These are phyloP conservation scores for Cyanoramphus novaezelandiae DNA, from an alignment of 2,113 vertebrate species.

Conservation along the genomic window DNA sequence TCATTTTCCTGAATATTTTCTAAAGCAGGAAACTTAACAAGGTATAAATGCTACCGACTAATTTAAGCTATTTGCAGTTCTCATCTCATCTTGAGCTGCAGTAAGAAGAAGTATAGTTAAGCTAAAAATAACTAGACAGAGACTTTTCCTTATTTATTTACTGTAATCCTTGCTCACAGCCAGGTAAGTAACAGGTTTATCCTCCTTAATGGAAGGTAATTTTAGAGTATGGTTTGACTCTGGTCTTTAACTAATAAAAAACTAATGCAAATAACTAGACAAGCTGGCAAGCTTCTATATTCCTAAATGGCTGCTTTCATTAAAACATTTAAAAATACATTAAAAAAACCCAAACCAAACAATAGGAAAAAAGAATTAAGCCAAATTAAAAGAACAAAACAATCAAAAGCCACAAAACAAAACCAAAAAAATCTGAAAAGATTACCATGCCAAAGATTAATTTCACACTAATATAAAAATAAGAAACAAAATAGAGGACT, in stretches of 20 bases:
- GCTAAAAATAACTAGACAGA: conserved; percentile 61
- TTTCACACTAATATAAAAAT: not conserved
- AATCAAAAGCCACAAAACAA: not conserved
- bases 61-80: conserved; percentile 80
- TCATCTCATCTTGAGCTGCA: conserved; percentile 70
- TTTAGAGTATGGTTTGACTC: not conserved
- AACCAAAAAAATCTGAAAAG: not conserved
- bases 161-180: conserved; percentile 19
- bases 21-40: conserved; percentile 82
- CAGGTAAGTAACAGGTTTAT: conserved; percentile 11
- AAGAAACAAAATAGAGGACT: not conserved
- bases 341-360: not conserved
- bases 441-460: not conserved
- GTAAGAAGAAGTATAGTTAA: conserved; percentile 39
- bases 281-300: not conserved
- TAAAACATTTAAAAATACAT: not conserved
- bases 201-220: not conserved
- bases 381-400: not conserved
- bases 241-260: not conserved
- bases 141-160: conserved; percentile 33
- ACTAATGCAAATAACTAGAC: not conserved
- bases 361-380: not conserved
- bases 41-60: conserved; percentile 78
- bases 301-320: not conserved
- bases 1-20: conserved; percentile 82